These are phyloP conservation scores for Mus spicilegus DNA, from an alignment of 2,113 vertebrate genomes.

Conservation along the genomic window DNA sequence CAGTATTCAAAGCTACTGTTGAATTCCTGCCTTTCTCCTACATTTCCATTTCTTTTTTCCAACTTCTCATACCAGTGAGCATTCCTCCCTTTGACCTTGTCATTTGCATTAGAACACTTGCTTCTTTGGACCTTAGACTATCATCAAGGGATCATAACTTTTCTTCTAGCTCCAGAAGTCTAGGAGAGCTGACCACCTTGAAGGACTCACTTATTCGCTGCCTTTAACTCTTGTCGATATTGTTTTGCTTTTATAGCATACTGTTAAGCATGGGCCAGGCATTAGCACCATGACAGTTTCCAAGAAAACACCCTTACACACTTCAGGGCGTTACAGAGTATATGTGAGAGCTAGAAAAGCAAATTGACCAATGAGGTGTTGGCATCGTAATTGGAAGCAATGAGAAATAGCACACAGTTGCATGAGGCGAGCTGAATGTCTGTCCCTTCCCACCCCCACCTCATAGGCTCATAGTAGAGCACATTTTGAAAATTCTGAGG, in stretches of 20 bases:
- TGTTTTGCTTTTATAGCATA: neutral
- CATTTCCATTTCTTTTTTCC: neutral
- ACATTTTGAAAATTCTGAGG: slow-evolving; percentile 55
- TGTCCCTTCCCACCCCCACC: neutral
- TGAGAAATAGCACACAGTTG: neutral
- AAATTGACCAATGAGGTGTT: slow-evolving; percentile 6
- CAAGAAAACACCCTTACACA: neutral
- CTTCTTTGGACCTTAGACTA: neutral
- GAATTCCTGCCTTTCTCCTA: neutral
- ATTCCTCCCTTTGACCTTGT: slow-evolving; percentile 26
- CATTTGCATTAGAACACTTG: neutral
- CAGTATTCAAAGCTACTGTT: neutral
- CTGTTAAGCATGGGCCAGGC: neutral
- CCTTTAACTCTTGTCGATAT: neutral
- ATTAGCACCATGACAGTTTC: neutral
- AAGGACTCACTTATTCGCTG: neutral
- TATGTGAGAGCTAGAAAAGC: neutral
- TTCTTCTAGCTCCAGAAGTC: neutral
- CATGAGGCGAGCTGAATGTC: neutral
- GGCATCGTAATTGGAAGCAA: slow-evolving; percentile 3
- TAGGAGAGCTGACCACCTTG: neutral
- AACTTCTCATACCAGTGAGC: neutral
- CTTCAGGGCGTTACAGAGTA: slow-evolving; percentile 11
- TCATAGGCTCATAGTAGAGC: slow-evolving; percentile 5
- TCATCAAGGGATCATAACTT: neutral